Evolutionary conservation across 1,140 invertebrate species (phyloP).

Genomic region (Eriosoma lanigerum): DNA sequence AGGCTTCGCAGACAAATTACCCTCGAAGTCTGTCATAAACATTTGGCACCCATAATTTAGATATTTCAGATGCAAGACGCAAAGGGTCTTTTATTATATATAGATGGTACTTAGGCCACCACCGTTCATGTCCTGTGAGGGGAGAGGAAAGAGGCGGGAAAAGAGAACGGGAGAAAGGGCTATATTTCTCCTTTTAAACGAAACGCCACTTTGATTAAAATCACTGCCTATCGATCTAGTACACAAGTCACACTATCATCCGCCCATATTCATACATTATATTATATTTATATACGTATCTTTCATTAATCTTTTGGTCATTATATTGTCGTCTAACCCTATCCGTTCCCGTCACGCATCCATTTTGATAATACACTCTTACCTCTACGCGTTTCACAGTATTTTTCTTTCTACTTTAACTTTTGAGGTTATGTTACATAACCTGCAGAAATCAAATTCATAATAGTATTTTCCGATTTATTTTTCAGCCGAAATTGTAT

Average conservation of each 20-base stretch:
- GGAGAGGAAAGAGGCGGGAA: background rate
- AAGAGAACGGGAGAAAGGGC: background rate
- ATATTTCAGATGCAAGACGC: conserved; percentile 1
- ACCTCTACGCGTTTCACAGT: too few relatives aligned
- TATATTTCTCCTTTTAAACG: background rate
- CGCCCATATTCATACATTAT: too few relatives aligned
- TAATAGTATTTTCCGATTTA: too few relatives aligned
- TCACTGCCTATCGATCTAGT: conserved; percentile 1
- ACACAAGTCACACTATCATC: background rate
- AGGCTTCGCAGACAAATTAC: conserved; percentile 24
- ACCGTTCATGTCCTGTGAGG: background rate
- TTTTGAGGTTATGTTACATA: too few relatives aligned
- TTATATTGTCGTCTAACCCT: background rate
- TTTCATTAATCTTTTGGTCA: background rate
- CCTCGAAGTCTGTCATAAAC: conserved; percentile 42
- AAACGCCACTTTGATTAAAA: conserved; percentile 35
- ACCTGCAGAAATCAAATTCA: too few relatives aligned
- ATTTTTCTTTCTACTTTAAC: too few relatives aligned
- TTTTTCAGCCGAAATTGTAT: too few relatives aligned
- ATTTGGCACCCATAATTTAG: conserved; percentile 42
- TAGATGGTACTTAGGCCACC: background rate
- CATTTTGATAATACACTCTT: background rate
- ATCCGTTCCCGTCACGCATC: conserved; percentile 7
- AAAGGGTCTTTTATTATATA: conserved; percentile 28
- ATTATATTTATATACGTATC: background rate